Base-by-base conservation (phyloP, 2,797 vertebrate genomes). In the Hoplostethus mediterraneus region DNA sequence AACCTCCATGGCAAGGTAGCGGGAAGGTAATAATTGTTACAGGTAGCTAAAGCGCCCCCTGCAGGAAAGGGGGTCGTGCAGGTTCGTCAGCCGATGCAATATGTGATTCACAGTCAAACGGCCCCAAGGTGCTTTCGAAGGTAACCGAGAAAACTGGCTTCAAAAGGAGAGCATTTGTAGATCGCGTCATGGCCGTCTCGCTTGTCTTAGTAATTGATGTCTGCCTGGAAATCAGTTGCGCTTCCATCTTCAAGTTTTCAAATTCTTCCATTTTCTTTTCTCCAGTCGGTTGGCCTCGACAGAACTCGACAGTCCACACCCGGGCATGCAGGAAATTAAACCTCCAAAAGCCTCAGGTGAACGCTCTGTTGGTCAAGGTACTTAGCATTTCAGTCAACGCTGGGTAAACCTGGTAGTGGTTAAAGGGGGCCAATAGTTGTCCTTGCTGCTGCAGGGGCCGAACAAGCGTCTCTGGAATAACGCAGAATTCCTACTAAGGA, bases 251-350 rank as follows among this genome's bases (percentile, higher is more conserved):
- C 11, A 70, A 45, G 44, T 74, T 82, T 21, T 80, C 48, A 51
- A 12, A 72, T 81, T 38, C 42, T 63, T 73, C 28, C 16, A 33
- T 49, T 49, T 49, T 0, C 31, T 4, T 36, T 44, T 48, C 73
- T 79, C 47, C 75, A 78, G 45, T 75, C 77, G 67, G 64, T 67
- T 40, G 52, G 72, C 61, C 60, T 78, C 64, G 54, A 58, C 66
- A 28, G 71, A 84, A 77, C 89, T n/a, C n/a, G n/a, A n/a, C n/a
- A n/a, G n/a, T n/a, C n/a, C 83, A 81, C 79, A 85, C 56, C 16
- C 72, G 76, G 77, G 78, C 85, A 85, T 63, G 72, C 76, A 84
- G 77, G 69, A 88, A 85, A 87, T 91, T 75, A 87, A 89, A 83
- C 66, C 69, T 52, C 67, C 58, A 59, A 28, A 30, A 44, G 82